These are phyloP conservation scores for Onychostruthus taczanowskii DNA, from an alignment of 2,113 vertebrate species.

Conservation along the genomic window DNA sequence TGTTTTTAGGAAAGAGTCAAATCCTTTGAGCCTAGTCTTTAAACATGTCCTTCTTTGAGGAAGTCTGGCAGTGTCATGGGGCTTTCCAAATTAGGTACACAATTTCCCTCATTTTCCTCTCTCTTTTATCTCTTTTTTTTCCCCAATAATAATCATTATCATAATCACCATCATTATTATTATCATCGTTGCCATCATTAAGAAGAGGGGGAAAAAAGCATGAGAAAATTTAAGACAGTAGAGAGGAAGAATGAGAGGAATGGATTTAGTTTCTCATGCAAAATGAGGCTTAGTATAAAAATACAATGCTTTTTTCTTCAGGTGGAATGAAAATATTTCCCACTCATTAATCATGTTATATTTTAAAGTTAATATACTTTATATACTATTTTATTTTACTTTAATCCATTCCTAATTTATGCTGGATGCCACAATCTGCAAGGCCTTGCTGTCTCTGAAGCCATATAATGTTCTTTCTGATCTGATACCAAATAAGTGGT, in stretches of 20 bases:
- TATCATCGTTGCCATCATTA: neutral
- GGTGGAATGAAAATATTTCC: neutral
- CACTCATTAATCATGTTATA: neutral
- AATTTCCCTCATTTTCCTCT: neutral
- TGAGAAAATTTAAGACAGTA: neutral
- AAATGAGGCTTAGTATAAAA: neutral
- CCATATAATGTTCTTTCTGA: neutral
- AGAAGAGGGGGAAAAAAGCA: neutral
- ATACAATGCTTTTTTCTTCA: neutral
- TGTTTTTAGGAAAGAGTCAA: neutral
- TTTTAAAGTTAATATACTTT: neutral
- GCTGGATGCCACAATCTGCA: neutral
- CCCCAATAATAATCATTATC: neutral
- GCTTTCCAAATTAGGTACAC: neutral
- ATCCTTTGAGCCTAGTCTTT: neutral
- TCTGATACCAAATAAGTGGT: neutral
- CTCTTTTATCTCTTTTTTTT: neutral
- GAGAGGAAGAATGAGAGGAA: neutral
- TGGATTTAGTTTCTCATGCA: neutral
- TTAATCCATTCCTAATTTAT: neutral
- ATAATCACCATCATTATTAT: neutral
- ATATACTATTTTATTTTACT: neutral
- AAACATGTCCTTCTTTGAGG: neutral
- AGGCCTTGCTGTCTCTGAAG: neutral
- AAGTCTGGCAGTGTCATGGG: neutral